These are phyloP conservation scores for Parambassis ranga DNA, from an alignment of 2,797 vertebrate genomes.

Conservation along the genomic window DNA sequence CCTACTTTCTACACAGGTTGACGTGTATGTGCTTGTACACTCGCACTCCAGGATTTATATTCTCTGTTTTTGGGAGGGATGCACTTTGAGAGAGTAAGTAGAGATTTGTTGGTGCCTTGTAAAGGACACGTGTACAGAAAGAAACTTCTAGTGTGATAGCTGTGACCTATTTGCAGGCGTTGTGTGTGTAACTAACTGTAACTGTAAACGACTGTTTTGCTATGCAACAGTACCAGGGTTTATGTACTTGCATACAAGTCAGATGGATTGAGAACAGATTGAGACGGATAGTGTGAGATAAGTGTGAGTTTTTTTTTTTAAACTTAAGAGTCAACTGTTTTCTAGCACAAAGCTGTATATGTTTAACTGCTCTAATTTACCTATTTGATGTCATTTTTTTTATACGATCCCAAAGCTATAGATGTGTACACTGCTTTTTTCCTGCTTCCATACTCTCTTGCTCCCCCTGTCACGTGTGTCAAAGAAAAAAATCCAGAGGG, in stretches of 20 bases:
- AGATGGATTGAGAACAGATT: no score
- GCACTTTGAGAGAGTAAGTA: background rate
- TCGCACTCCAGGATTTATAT: background rate
- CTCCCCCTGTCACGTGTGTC: slow-evolving; percentile 18
- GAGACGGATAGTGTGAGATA: no score
- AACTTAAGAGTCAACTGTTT: background rate
- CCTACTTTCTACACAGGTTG: background rate
- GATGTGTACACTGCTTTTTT: background rate
- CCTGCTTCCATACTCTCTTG: background rate
- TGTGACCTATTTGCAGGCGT: background rate
- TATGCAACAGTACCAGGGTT: background rate
- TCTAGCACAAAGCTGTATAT: background rate
- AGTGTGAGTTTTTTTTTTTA: no score
- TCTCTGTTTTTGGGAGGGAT: background rate
- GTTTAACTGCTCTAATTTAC: background rate
- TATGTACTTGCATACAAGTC: background rate
- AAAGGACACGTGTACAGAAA: background rate
- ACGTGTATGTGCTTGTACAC: background rate
- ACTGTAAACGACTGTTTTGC: background rate
- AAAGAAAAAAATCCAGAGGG: slow-evolving; percentile 26
- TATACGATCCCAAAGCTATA: no score
- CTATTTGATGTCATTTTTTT: background rate
- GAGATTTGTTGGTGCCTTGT: background rate
- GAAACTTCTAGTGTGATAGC: background rate
- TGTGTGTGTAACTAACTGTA: background rate